A percentile compares a stretch with the other conserved stretches of the same genome.
phyloP scores from a whole-genome alignment of 2,888 invertebrate species.

The Ornithoptera alexandrae region DNA sequence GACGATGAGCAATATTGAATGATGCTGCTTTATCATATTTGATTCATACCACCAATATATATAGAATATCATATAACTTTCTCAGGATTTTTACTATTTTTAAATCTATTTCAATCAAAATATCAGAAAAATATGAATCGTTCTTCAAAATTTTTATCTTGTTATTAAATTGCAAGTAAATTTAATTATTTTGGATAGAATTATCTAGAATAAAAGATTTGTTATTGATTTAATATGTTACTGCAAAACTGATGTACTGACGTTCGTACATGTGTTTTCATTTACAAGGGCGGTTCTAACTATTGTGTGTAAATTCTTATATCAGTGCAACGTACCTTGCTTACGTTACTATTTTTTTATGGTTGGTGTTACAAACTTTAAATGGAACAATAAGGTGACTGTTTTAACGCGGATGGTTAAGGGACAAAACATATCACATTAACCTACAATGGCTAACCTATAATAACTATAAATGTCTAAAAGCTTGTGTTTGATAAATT shows the following conservation, averaged over 20 bases:
- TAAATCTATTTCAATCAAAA: background rate
- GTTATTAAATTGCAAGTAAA: background rate
- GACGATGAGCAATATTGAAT: background rate
- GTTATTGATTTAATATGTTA: background rate
- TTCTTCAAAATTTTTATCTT: background rate
- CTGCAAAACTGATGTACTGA: conserved; percentile 35
- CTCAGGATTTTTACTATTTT: background rate
- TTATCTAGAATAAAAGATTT: background rate
- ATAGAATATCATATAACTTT: too few relatives aligned
- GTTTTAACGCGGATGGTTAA: conserved; percentile 11
- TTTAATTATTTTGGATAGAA: background rate
- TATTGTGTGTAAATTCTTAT: conserved; percentile 43
- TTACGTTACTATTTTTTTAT: conserved; percentile 11
- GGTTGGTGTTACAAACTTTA: conserved; percentile 24
- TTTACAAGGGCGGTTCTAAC: conserved; percentile 36
- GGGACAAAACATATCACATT: conserved; percentile 14
- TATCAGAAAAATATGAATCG: background rate
- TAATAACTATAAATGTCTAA: background rate
- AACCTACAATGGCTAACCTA: conserved; percentile 8
- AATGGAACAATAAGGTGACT: conserved; percentile 27
- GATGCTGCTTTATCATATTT: background rate
- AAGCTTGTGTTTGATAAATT: background rate
- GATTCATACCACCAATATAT: background rate
- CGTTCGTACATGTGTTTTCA: conserved; percentile 32
- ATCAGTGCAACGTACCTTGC: conserved; percentile 24